Evolutionary conservation across 2,888 invertebrate genomes (phyloP), one percentile per base, ranked within the genome.

Genomic region (Idaea biselata): DNA sequence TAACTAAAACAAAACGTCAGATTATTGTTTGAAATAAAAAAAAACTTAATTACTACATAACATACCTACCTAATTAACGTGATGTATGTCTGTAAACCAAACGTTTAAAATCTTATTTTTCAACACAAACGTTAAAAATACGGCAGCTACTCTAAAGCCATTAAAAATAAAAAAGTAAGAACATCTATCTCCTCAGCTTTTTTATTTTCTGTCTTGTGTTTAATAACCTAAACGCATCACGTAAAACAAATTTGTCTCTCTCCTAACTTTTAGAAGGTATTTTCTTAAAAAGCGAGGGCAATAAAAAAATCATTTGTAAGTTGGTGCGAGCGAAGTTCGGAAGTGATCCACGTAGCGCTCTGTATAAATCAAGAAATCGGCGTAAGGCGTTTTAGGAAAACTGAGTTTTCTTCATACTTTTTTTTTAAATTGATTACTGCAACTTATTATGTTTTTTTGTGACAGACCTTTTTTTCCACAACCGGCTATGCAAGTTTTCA

Each of bases 301-400:
- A 86, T 87, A 84, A 84, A 87, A 86, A 80, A 86, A 74, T 79
- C 84, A 81, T 87, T 88, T 83, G 81, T 80, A 74, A 77, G 77
- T 74, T 79, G 73, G 72, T 75, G 72, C 75, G 74, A 74, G 78
- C 73, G 69, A 80, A 83, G 79, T 83, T 81, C 73, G 73, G 74
- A 72, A 75, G 70, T 72, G 75, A 74, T 72, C 69, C 66, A 68
- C 64, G 69, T 68, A 68, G 63, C 59, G 60, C 55, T 63, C 14
- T 59, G 16, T 63, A 56, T 56, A 18, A 56, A 56, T 56, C 56
- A 56, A 18, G 18, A 56, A 18, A 56, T 56, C 16, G 56, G 8
- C 18, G 17, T 14, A 56, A 56, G 6, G 16, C 6, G 18, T 17
- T 55, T 6, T 16, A 6, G n/a, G 55, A 17, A 55, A 55, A n/a